These are phyloP conservation scores for Casuarius casuarius DNA, from an alignment of 2,113 vertebrate genomes.

Conservation along the genomic window DNA sequence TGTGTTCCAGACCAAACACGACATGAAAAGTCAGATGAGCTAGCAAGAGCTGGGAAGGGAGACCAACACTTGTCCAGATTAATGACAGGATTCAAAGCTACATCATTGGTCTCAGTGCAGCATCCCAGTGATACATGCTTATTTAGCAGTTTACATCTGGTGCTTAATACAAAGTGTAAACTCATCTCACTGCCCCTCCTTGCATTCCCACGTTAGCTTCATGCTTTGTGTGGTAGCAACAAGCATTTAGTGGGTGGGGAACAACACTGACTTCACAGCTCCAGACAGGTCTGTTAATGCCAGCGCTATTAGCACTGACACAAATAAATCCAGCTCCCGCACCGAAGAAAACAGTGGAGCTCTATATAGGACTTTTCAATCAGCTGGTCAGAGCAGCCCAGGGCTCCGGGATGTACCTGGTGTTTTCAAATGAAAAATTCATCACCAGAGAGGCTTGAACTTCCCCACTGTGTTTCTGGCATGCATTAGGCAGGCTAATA, in stretches of 20 bases:
- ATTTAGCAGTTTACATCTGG: not conserved
- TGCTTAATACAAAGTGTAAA: not conserved
- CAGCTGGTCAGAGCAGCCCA: not conserved
- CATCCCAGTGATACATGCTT: not conserved
- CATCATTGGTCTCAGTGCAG: not conserved
- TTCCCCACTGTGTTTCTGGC: slow-evolving; percentile 12
- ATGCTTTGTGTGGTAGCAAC: not conserved
- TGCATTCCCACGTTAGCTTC: not conserved
- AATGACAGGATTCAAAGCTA: not conserved
- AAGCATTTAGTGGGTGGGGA: not conserved
- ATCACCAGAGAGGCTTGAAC: not conserved
- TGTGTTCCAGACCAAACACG: not conserved
- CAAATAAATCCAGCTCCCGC: not conserved
- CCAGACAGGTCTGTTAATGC: not conserved
- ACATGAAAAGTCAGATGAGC: not conserved
- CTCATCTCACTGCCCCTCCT: not conserved
- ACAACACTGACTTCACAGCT: not conserved
- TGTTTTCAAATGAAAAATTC: not conserved
- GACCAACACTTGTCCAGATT: not conserved
- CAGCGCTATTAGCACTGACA: not conserved
- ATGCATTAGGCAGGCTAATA: not conserved
- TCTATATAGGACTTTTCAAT: not conserved
- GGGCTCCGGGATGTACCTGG: not conserved
- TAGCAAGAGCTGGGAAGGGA: too few species aligned
- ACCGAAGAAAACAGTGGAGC: not conserved